Evolutionary conservation across 2,113 vertebrate genomes (phyloP).

Genomic region (Sander lucioperca): DNA sequence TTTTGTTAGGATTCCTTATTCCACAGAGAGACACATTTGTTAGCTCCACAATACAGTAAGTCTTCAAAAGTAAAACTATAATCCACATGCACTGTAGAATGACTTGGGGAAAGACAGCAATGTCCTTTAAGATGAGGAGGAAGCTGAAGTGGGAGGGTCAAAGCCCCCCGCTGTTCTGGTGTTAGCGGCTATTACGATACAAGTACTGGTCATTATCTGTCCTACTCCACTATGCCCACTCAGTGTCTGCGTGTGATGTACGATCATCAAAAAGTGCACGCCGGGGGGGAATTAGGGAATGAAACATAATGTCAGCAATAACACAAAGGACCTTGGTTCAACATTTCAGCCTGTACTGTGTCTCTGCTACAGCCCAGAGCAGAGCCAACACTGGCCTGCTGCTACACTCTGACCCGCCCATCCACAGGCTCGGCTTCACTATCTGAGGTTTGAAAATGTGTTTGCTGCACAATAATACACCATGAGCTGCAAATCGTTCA

Average conservation of each 20-base stretch:
- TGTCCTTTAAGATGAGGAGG: slow-evolving; percentile 7
- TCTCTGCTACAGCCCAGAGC: slow-evolving; percentile 61
- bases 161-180: not conserved
- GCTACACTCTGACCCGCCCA: slow-evolving; percentile 28
- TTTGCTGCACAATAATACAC: slow-evolving; percentile 13
- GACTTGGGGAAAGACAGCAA: not conserved
- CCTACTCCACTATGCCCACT: slow-evolving; percentile 39
- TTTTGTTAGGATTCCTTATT: no score
- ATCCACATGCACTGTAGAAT: not conserved
- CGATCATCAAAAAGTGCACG: slow-evolving; percentile 55
- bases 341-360: slow-evolving; percentile 66
- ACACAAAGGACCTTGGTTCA: slow-evolving; percentile 81
- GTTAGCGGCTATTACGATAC: slow-evolving; percentile 17
- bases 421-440: slow-evolving; percentile 70
- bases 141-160: slow-evolving; percentile 33
- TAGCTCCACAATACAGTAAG: no score
- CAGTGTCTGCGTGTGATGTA: slow-evolving; percentile 49
- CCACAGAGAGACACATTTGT: no score
- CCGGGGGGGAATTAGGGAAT: slow-evolving; percentile 58
- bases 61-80: not conserved
- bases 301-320: slow-evolving; percentile 77
- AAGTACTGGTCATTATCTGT: slow-evolving; percentile 51
- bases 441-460: slow-evolving; percentile 58
- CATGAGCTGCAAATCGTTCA: not conserved
- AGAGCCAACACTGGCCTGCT: slow-evolving; percentile 52